Evolutionary conservation across 2,888 invertebrate species (phyloP), one percentile per base, ranked within the genome.

Genomic region (Hesperia comma): DNA sequence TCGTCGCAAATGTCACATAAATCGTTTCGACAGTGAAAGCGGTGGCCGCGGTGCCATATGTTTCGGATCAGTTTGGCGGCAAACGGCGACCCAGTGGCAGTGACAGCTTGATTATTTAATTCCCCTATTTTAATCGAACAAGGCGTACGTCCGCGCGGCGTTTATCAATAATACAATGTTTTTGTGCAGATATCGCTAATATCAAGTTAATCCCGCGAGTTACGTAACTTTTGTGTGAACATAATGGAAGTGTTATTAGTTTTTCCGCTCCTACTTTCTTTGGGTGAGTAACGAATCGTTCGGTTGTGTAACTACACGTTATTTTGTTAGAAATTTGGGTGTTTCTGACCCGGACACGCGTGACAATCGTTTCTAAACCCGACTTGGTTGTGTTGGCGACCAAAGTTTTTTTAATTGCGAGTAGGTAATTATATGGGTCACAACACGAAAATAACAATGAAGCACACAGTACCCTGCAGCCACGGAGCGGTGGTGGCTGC

Each of bases 31-130:
- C 69, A 75, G 83, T 80, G 84, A 84, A 84, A 83, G 79, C 81
- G 70, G 54, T 69, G 64, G 73, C 67, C 74, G 72, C 72, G 64
- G 70, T 75, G 74, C 78, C 75, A 75, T 77, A 74, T 71, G 77
- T 76, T 80, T 77, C 74, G 67, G 77, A 74, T 86, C 82, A 90
- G 90, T 90, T 88, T 90, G 86, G 87, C 88, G 90, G 85, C 76
- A 87, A 88, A 87, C 88, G 90, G 85, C 76, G 87, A 88, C 86
- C 77, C 78, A 74, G 77, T 70, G 53, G 70, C 74, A 72, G 72
- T 77, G 81, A 81, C 79, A 80, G 80, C 77, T 79, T 68, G 70
- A 70, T 70, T 71, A 70, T 66, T 61, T 46, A 54, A 61, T 55
- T 58, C 26, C 2, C 54, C 8, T 17, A 19, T 64, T 62, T 56